Evolutionary conservation across 2,888 invertebrate species (phyloP).

Genomic region (Apomyelois bistriatella): DNA sequence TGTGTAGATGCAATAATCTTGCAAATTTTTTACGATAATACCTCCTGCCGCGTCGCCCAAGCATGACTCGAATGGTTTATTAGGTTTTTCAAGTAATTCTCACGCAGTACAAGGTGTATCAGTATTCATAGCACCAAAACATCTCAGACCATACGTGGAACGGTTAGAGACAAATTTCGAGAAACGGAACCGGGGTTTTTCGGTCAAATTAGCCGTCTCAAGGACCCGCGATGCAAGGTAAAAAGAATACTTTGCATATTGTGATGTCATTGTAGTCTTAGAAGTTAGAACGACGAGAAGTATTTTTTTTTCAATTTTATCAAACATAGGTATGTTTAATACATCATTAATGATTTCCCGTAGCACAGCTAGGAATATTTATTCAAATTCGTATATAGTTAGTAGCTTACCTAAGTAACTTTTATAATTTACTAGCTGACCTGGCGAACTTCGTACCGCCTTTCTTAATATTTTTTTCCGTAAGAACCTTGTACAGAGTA

Average conservation of each 20-base stretch:
- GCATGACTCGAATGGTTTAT: conserved; percentile 39
- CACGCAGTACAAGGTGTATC: conserved; percentile 50
- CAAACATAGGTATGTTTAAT: too few species aligned
- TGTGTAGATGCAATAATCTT: conserved; percentile 23
- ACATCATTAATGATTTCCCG: too few species aligned
- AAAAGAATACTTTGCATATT: conserved; percentile 19
- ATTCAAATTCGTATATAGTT: too few species aligned
- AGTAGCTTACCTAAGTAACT: too few species aligned
- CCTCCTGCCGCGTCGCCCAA: conserved; percentile 19
- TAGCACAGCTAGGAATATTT: too few species aligned
- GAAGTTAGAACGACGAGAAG: too few species aligned
- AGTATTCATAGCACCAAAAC: conserved; percentile 45
- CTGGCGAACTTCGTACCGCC: too few species aligned
- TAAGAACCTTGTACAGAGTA: too few species aligned
- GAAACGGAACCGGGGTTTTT: conserved; percentile 51
- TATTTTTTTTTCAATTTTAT: too few species aligned
- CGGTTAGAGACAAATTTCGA: conserved; percentile 49
- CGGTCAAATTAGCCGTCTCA: conserved; percentile 58
- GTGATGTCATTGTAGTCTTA: conserved; percentile 8
- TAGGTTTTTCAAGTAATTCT: conserved; percentile 53
- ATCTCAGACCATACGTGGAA: conserved; percentile 54
- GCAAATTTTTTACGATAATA: conserved; percentile 44
- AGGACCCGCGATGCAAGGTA: conserved; percentile 43
- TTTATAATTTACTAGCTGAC: too few species aligned
- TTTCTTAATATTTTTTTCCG: too few species aligned